Percentiles rank a stretch among this genome's conserved stretches.
Conservation (phyloP, 2,888 invertebrate species). For the Ceramica pisi region DNA sequence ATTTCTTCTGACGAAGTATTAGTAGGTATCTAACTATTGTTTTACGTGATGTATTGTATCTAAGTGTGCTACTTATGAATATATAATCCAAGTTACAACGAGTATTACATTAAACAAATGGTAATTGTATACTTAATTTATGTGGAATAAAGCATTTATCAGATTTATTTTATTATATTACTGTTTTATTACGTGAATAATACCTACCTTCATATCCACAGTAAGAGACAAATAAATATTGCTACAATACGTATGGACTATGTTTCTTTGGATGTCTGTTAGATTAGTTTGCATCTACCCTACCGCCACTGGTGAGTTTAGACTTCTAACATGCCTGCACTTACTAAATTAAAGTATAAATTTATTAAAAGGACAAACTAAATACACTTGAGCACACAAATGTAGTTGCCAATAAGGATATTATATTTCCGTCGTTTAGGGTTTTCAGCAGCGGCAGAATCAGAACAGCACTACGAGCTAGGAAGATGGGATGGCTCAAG, state of each 20-base stretch:
- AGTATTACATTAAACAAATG: not conserved
- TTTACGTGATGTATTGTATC: slow-evolving; percentile 13
- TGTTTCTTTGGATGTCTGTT: not conserved
- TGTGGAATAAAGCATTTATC: slow-evolving; percentile 53
- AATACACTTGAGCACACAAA: no score
- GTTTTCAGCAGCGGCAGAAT: no score
- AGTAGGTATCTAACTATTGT: slow-evolving; percentile 26
- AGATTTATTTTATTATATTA: slow-evolving; percentile 50
- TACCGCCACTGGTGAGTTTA: no score
- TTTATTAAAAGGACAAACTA: no score
- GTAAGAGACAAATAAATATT: not conserved
- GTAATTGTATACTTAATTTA: slow-evolving; percentile 23
- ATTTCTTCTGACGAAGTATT: slow-evolving; percentile 24
- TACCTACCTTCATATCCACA: not conserved
- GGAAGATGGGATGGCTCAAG: no score
- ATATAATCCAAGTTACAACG: slow-evolving; percentile 17
- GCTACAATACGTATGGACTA: not conserved
- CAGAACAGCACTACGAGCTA: no score
- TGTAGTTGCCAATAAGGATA: no score
- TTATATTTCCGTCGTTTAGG: no score
- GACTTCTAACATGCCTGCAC: no score
- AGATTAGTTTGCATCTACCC: not conserved
- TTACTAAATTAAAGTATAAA: no score
- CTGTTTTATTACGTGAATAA: slow-evolving; percentile 43
- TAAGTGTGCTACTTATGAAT: slow-evolving; percentile 2